Evolutionary conservation across 2,113 vertebrate species (phyloP), one percentile per base, ranked within the genome.

Genomic region (Dermatemys mawii): DNA sequence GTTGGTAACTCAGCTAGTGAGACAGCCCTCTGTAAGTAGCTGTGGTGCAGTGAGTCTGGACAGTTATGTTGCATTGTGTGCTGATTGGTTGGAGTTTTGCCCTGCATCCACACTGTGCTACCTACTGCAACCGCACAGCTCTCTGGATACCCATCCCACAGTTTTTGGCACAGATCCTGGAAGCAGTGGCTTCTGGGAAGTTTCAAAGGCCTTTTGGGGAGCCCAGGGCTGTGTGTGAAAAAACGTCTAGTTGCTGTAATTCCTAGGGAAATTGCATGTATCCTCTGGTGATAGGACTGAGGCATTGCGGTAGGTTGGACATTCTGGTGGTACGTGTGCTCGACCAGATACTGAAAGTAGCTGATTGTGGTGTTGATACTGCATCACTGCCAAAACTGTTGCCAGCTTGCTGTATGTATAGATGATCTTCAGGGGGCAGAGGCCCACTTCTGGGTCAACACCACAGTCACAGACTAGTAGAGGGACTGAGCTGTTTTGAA

Each of bases 31-130:
- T 78, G 7, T 49, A 32, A 49, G 48, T 10, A 17, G 76, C n/a
- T 17, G 16, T 75, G 70, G 41, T 22, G 12, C 10, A 3, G 70
- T 5, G 22, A 26, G 70, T 41, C 70, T 24, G 2, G 55, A 10
- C 1, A 10, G 16, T 32, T 48, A 24, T 22, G 26, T 0, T 0
- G 5, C 50, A 32, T 80, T 83, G 17, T 32, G 24, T 76, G 21
- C 76, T 14, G 67, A 11, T n/a, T 85, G 41, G 54, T 4, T 4
- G 73, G 55, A 44, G 4, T 0, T 79, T 51, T 21, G 49, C 13
- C 12, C 54, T 48, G 0, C 7, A 16, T 32, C 60, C 53, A 8
- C 0, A 0, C 48, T 38, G 49, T 46, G 76, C 41, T 27, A 3
- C 70, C 70, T 38, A 11, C 70, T 2, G 22, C 38, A 41, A 44